Conservation (phyloP, 2,113 vertebrate species). For the Mungos mungo region DNA sequence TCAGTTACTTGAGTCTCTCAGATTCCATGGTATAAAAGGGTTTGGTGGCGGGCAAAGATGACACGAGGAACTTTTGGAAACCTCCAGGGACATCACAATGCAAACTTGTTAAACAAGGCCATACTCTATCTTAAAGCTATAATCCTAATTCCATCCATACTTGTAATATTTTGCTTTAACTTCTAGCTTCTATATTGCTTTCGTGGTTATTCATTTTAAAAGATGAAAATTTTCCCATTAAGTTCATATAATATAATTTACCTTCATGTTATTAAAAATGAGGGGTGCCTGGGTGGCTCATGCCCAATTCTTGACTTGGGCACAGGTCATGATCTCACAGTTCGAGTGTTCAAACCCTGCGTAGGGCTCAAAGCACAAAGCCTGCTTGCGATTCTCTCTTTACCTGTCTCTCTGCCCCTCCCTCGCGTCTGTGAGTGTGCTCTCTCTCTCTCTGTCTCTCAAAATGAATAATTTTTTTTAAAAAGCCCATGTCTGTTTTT, state of each 20-base stretch:
- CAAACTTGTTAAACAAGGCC: not conserved
- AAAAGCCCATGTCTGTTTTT: not conserved
- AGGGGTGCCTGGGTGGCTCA: too few relatives aligned
- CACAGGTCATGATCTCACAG: too few relatives aligned
- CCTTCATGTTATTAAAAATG: not conserved
- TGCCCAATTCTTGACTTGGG: too few relatives aligned
- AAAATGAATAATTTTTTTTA: too few relatives aligned
- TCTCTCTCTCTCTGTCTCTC: too few relatives aligned
- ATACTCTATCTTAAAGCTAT: not conserved
- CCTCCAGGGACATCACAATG: not conserved
- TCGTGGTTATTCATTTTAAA: constrained; percentile 21
- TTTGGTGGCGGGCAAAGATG: not conserved
- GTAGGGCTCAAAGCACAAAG: too few relatives aligned
- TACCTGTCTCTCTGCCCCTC: too few relatives aligned
- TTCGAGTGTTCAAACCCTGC: too few relatives aligned
- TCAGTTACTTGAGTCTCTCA: not conserved
- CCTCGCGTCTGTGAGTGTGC: too few relatives aligned
- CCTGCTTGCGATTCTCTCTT: too few relatives aligned
- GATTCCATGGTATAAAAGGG: not conserved
- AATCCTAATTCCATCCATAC: not conserved
- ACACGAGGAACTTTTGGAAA: fast-evolving
- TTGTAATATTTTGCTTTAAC: not conserved
- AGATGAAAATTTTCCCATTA: constrained; percentile 23
- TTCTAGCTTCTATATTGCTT: not conserved
- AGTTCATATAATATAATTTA: not conserved